Evolutionary conservation across 2,113 vertebrate species (phyloP).

Genomic region (Tachuris rubrigastra): DNA sequence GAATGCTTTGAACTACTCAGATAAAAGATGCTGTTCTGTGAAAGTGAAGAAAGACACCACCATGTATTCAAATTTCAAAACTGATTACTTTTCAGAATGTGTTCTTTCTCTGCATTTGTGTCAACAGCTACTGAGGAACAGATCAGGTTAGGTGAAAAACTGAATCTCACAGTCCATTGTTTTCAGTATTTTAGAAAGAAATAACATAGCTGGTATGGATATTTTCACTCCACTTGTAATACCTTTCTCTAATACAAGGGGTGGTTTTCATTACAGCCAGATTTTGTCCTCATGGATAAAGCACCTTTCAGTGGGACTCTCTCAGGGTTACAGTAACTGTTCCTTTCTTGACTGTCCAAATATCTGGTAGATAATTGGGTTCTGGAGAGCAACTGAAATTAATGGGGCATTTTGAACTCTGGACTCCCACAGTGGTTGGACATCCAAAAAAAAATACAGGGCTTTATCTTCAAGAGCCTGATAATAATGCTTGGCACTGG

Average conservation of each 20-base stretch:
- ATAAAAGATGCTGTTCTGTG: constrained; percentile 42
- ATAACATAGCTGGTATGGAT: not conserved
- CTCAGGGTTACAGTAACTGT: not conserved
- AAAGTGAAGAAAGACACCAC: constrained; percentile 15
- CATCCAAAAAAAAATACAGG: not conserved
- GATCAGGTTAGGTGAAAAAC: not conserved
- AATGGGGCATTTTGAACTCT: not conserved
- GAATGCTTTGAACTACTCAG: constrained; percentile 57
- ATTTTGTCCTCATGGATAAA: not conserved
- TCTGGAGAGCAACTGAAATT: not conserved
- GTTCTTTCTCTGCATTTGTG: not conserved
- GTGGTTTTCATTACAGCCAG: not conserved
- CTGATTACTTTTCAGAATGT: constrained; percentile 38
- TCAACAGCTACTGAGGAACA: not conserved
- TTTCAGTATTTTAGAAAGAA: not conserved
- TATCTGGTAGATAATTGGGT: not conserved
- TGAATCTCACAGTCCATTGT: not conserved
- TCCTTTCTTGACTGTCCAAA: not conserved
- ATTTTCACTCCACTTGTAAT: not conserved
- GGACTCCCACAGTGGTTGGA: not conserved
- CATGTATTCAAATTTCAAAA: not conserved
- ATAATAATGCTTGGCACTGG: not conserved
- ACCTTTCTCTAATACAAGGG: not conserved
- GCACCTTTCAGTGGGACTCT: not conserved
- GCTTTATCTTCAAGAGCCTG: not conserved